These are phyloP conservation scores for Oophaga sylvatica DNA, from an alignment of 2,797 vertebrate species.

Conservation along the genomic window DNA sequence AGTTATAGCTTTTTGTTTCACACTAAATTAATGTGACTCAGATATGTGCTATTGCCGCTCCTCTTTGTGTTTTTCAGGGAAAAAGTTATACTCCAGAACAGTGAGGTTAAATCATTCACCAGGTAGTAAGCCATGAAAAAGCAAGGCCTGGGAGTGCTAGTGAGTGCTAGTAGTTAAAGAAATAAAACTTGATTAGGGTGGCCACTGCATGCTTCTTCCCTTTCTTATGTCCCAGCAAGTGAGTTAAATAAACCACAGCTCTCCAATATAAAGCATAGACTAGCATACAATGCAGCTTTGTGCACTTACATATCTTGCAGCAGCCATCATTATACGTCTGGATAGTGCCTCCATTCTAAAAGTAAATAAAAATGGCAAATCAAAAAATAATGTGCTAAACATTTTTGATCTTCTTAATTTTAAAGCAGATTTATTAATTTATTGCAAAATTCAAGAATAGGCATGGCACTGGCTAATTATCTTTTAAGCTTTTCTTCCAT, in stretches of 20 bases:
- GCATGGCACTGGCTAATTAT: too few species aligned
- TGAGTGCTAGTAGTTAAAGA: constrained; percentile 64
- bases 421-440: neutral
- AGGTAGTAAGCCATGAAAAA: constrained; percentile 71
- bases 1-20: neutral
- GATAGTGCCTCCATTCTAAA: constrained; percentile 90
- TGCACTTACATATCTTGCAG: constrained; percentile 97
- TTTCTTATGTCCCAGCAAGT: constrained; percentile 68
- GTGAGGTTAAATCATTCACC: constrained; percentile 67
- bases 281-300: constrained; percentile 67
- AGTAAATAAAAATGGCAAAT: constrained; percentile 66
- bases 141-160: constrained; percentile 66
- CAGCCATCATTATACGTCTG: constrained; percentile 93
- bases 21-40: neutral
- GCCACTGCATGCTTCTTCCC: constrained; percentile 71
- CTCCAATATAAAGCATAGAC: constrained; percentile 70
- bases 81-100: constrained; percentile 71
- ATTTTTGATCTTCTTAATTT: neutral
- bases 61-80: neutral
- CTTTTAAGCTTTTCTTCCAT: too few species aligned
- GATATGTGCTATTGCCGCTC: neutral
- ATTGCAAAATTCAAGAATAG: too few species aligned
- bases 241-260: constrained; percentile 68
- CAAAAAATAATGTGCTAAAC: constrained; percentile 68
- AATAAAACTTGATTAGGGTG: constrained; percentile 66